Evolutionary conservation across 2,113 vertebrate genomes (phyloP), one percentile per base, ranked within the genome.

Genomic region (Mixornis gularis): DNA sequence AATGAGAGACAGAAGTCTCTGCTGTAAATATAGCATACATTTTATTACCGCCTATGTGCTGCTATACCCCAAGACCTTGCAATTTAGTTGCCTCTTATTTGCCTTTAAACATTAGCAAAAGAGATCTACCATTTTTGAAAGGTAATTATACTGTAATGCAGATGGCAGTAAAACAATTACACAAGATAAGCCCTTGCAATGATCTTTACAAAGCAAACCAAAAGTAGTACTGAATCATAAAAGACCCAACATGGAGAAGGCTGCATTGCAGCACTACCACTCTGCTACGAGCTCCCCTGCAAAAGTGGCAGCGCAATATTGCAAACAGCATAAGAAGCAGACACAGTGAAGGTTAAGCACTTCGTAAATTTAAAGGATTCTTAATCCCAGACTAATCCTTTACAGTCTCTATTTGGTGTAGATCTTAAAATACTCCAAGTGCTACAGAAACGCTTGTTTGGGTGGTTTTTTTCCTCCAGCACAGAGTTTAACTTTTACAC

Each of bases 111-210:
- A 95, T 97, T 96, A 96, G 93, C 90, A 95, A 96, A 96, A 96
- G 94, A 97, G 93, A 96, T 96, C 70, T 89, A 97, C 93, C 91
- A 87, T 97, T 98, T 97, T 92, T 96, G 95, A 97, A 96, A 97
- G 96, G 97, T 97, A 97, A 97, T 98, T 98, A 97, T 96, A 96
- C 92, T 79, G 40, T 97, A 97, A 98, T 97, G 97, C 97, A 97
- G 97, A 97, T 97, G 96, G 96, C 91, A 95, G 96, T 97, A 97
- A 97, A 97, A 97, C 97, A 97, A 97, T 96, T 97, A 96, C 95
- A 97, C 93, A 90, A 94, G 95, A 97, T 95, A 97, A 97, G 96
- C 96, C 96, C 96, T 97, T 96, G 88, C 95, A 94, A 96, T 94
- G 97, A 97, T 97, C 97, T 97, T 95, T 96, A 69, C 91, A 90